Percentiles rank a stretch among this genome's conserved stretches.
Evolutionary conservation across 1,140 invertebrate genomes (phyloP).

Genomic region (Vanessa tameamea): DNA sequence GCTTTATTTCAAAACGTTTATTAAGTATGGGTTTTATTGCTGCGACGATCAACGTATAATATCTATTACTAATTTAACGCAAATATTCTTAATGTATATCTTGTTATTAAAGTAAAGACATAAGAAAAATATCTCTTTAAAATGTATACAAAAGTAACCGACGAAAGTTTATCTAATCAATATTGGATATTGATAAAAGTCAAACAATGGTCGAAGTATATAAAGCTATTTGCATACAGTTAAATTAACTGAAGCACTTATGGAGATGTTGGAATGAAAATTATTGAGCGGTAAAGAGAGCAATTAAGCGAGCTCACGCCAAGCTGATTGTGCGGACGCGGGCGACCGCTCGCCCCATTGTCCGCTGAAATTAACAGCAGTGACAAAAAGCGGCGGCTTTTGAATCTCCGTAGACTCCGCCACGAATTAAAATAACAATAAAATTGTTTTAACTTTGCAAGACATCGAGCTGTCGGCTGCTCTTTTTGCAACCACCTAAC

Average conservation of each 20-base stretch:
- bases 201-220: constrained; percentile 1
- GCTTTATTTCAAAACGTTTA: constrained; percentile 19
- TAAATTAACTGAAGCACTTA: constrained; percentile 21
- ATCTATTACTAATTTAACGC: background rate
- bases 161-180: too few relatives aligned
- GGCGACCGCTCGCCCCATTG: constrained; percentile 54
- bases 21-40: background rate
- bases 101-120: too few relatives aligned
- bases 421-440: constrained; percentile 28
- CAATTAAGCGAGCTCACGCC: constrained; percentile 64
- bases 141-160: too few relatives aligned
- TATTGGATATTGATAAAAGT: background rate
- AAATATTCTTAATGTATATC: background rate
- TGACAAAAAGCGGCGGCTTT: constrained; percentile 52
- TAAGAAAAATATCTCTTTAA: too few relatives aligned
- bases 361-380: constrained; percentile 62
- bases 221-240: constrained; percentile 19
- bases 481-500: constrained; percentile 1
- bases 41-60: background rate
- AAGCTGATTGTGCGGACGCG: constrained; percentile 57
- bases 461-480: constrained; percentile 3
- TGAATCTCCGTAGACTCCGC: constrained; percentile 23
- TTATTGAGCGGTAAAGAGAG: constrained; percentile 60
- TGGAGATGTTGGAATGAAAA: constrained; percentile 37
- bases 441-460: constrained; percentile 23